These are phyloP conservation scores for Rhincodon typus DNA, from an alignment of 2,797 vertebrate species.

Conservation along the genomic window DNA sequence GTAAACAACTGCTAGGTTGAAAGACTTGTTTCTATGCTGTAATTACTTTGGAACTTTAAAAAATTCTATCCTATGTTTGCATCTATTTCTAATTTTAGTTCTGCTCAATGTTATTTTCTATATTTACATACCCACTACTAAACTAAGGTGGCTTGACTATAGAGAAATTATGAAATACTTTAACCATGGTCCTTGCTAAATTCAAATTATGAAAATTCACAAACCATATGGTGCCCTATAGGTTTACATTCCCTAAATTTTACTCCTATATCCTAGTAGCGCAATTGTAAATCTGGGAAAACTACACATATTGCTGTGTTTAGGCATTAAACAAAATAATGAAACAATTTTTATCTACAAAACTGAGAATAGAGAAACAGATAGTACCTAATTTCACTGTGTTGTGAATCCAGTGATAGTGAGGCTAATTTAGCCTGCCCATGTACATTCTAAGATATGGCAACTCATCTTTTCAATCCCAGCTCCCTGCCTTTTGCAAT, in stretches of 20 bases:
- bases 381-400: not conserved
- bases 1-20: not conserved
- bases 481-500: not conserved
- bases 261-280: not conserved
- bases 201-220: not conserved
- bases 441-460: not conserved
- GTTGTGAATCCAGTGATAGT: no score
- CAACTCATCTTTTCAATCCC: not conserved
- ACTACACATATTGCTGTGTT: not conserved
- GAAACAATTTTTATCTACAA: not conserved
- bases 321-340: not conserved
- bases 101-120: not conserved
- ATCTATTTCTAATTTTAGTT: not conserved
- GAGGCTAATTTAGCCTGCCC: not conserved
- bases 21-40: not conserved
- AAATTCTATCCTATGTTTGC: not conserved
- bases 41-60: not conserved
- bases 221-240: not conserved
- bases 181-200: not conserved
- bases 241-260: not conserved
- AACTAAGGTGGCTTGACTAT: not conserved
- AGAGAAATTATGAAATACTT: not conserved
- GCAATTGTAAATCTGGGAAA: not conserved
- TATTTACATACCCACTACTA: not conserved
- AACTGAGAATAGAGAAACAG: not conserved